Percentiles rank a stretch among this genome's conserved stretches.
phyloP scores from a whole-genome alignment of 1,140 invertebrate genomes.

The Hirudo medicinalis region DNA sequence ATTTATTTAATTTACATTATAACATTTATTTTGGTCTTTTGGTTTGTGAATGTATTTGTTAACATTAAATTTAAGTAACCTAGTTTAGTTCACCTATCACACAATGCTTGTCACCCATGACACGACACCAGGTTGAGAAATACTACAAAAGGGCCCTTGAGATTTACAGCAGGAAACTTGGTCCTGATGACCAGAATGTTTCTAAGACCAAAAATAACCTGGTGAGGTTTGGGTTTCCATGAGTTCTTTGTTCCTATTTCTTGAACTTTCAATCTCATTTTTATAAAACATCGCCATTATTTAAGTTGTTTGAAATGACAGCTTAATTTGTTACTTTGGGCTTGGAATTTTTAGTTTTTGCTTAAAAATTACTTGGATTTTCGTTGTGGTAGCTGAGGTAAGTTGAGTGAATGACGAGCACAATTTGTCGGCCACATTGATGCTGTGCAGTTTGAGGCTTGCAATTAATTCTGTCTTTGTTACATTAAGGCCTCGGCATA shows the following conservation, averaged over 20 bases:
- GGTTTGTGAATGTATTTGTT: not conserved
- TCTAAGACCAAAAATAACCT: constrained; percentile 97
- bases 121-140: constrained; percentile 37
- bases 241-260: not conserved
- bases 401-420: not conserved
- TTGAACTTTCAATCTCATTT: not conserved
- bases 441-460: not conserved
- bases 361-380: not conserved
- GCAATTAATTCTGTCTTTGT: not conserved
- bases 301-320: not conserved
- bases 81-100: not conserved
- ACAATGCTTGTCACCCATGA: not conserved
- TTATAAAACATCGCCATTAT: not conserved
- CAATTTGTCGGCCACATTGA: not conserved
- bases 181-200: constrained; percentile 91
- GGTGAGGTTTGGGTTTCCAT: constrained; percentile 26
- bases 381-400: not conserved
- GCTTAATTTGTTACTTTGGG: constrained; percentile 1
- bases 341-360: not conserved
- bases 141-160: constrained; percentile 94
- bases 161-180: constrained; percentile 86
- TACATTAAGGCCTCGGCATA: constrained; percentile 68
- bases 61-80: not conserved
- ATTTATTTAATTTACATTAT: not conserved
- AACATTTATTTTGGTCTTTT: not conserved